Conservation (phyloP, 2,888 invertebrate species). For the Epistrophella euchroma region DNA sequence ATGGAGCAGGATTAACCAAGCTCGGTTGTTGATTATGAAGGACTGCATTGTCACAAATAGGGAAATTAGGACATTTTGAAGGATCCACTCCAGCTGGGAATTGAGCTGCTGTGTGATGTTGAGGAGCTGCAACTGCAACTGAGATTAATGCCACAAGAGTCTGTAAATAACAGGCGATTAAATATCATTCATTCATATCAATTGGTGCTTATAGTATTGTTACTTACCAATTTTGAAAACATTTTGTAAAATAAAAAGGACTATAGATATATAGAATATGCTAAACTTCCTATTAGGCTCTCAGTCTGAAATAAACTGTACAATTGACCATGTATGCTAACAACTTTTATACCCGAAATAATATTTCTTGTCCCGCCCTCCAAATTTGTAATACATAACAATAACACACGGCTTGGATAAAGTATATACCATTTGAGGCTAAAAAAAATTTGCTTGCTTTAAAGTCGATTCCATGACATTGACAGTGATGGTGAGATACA, state of each 20-base stretch:
- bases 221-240: slow-evolving; percentile 84
- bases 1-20: slow-evolving; percentile 80
- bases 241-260: slow-evolving; percentile 80
- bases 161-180: slow-evolving; percentile 76
- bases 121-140: slow-evolving; percentile 82
- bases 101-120: slow-evolving; percentile 82
- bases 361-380: slow-evolving; percentile 59
- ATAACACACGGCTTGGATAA: slow-evolving; percentile 8
- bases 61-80: slow-evolving; percentile 84
- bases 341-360: slow-evolving; percentile 81
- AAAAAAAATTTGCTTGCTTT: slow-evolving; percentile 66
- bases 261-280: slow-evolving; percentile 82
- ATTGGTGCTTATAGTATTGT: background rate
- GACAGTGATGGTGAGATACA: slow-evolving; percentile 44
- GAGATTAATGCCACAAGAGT: slow-evolving; percentile 80
- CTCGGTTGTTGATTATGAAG: slow-evolving; percentile 82
- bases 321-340: slow-evolving; percentile 77
- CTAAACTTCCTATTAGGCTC: slow-evolving; percentile 84
- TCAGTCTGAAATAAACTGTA: slow-evolving; percentile 82
- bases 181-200: slow-evolving; percentile 28
- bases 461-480: slow-evolving; percentile 47
- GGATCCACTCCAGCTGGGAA: slow-evolving; percentile 85
- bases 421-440: slow-evolving; percentile 62
- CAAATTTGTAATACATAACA: slow-evolving; percentile 56
- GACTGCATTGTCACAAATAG: slow-evolving; percentile 85